These are phyloP conservation scores for Boloria selene DNA, from an alignment of 2,888 invertebrate genomes.

Conservation along the genomic window DNA sequence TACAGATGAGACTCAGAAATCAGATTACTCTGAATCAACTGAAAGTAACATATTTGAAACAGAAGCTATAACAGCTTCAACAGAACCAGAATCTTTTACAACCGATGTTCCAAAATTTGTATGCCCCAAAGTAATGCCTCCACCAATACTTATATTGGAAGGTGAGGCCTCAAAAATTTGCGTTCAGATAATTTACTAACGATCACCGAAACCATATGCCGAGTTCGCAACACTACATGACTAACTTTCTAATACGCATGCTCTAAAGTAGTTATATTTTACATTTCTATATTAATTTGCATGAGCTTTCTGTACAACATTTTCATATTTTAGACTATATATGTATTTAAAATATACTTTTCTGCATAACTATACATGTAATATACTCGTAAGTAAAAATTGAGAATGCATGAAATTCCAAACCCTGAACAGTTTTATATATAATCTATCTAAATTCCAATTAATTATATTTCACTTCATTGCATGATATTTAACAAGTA, in stretches of 20 bases:
- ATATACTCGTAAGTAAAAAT: no score
- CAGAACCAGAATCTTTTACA: conserved; percentile 48
- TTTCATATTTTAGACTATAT: not conserved
- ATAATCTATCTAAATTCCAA: not conserved
- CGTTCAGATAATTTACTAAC: conserved; percentile 73
- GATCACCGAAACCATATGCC: conserved; percentile 58
- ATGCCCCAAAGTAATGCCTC: conserved; percentile 77
- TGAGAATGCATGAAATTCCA: no score
- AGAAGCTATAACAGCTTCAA: conserved; percentile 47
- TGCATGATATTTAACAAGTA: conserved; percentile 52
- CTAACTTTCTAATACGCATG: conserved; percentile 71
- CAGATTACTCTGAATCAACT: conserved; percentile 25
- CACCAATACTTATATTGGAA: conserved; percentile 92
- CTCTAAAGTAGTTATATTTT: conserved; percentile 13
- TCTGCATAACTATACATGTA: no score
- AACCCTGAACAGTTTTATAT: conserved; percentile 11
- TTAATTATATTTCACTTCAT: conserved; percentile 52
- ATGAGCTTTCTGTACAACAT: conserved; percentile 48
- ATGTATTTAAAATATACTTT: no score
- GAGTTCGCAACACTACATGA: conserved; percentile 49
- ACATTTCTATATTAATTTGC: conserved; percentile 49
- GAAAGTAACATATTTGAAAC: conserved; percentile 13
- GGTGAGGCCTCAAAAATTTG: conserved; percentile 84
- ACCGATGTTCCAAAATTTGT: conserved; percentile 59
- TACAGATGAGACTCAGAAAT: conserved; percentile 41